These are phyloP conservation scores for Ennomos erosarius DNA, from an alignment of 2,888 invertebrate species.

Conservation along the genomic window DNA sequence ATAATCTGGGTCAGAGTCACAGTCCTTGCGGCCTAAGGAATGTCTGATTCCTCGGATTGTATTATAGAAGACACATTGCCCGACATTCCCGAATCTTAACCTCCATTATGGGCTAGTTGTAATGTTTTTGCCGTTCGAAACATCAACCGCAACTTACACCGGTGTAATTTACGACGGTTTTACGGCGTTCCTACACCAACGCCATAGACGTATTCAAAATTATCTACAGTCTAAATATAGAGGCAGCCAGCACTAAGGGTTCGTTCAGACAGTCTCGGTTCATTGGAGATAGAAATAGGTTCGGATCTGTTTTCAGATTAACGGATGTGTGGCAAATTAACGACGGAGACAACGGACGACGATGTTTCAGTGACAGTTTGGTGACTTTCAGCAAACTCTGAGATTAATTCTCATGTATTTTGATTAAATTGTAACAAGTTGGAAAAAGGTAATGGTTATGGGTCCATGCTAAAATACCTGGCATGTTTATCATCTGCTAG, in stretches of 20 bases:
- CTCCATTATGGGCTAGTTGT: slow-evolving; percentile 3
- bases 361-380: too few species aligned
- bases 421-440: too few species aligned
- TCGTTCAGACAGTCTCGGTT: slow-evolving; percentile 47
- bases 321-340: slow-evolving; percentile 40
- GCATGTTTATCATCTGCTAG: too few species aligned
- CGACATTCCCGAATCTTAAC: slow-evolving; percentile 9
- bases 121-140: slow-evolving; percentile 8
- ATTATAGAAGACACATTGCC: slow-evolving; percentile 13
- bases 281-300: slow-evolving; percentile 48
- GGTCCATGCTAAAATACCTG: too few species aligned
- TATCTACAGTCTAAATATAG: slow-evolving; percentile 47
- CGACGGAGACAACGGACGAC: neutral
- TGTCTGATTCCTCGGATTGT: slow-evolving; percentile 14
- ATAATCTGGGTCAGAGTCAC: slow-evolving; percentile 19
- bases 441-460: too few species aligned
- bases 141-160: neutral
- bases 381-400: too few species aligned
- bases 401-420: too few species aligned
- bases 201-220: slow-evolving; percentile 43
- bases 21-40: slow-evolving; percentile 12
- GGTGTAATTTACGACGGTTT: slow-evolving; percentile 12
- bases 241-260: slow-evolving; percentile 46
- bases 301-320: slow-evolving; percentile 48
- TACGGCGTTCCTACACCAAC: slow-evolving; percentile 28